Base-by-base conservation (phyloP, 2,888 invertebrate genomes). In the Acanthoscelides obtectus region DNA sequence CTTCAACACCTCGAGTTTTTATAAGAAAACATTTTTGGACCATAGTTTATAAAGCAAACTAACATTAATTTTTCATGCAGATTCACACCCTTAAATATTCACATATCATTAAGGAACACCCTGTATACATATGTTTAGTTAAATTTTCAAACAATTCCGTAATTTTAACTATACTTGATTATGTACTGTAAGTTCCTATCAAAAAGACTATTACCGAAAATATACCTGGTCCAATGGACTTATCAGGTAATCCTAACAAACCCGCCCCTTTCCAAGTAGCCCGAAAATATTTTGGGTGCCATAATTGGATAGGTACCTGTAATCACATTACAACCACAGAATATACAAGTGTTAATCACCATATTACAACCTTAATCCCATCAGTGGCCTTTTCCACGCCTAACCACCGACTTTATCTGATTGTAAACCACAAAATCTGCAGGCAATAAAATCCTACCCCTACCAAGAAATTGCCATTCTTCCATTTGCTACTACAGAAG, bases 261-360 rank as follows among this genome's bases (percentile, higher is more conserved):
- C 5, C 45, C 45, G 45, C 5, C 45, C 45, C 1, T 45, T 45
- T 45, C 45, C 17, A 45, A 66, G 66, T 22, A 66, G 5, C 66
- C 22, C 5, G 66, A 71, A 71, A 73, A 73, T 73, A 71, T 73
- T 73, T 71, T 71, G 71, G 66, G 45, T n/a, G 66, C 67, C 63
- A 45, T 73, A 73, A 73, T 68, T 71, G 69, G 73, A 73, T 73
- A 69, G 71, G 69, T 65, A 67, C 1, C 68, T 20, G 66, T 73
- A 73, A 73, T 73, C 70, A 69, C 70, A 71, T 71, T 73, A 71
- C 70, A 20, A 71, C 71, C 66, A 67, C 71, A 72, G 45, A 70
- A 71, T 45, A 64, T 64, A 69, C 65, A 21, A 66, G 22, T 69
- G 25, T 64, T 72, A 72, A 69, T 22, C 25, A 69, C 64, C 66